Evolutionary conservation across 2,113 vertebrate species (phyloP).

Genomic region (Heloderma charlesbogerti): DNA sequence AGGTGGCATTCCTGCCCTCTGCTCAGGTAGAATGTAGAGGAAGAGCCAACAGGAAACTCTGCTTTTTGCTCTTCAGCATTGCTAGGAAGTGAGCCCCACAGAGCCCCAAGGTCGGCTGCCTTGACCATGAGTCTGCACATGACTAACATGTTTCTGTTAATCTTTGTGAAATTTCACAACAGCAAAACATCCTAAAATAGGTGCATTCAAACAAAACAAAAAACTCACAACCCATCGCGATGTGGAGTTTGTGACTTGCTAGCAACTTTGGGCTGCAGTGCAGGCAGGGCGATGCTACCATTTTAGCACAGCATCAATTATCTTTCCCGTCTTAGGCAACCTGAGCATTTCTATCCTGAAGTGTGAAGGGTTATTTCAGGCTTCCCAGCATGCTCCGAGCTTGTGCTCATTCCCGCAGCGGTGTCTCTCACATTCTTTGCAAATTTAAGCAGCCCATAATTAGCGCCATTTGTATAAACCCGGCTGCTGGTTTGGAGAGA

Average conservation of each 20-base stretch:
- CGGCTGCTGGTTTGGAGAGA: constrained; percentile 48
- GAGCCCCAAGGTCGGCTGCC: neutral
- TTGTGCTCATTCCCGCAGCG: constrained; percentile 52
- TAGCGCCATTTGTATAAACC: constrained; percentile 52
- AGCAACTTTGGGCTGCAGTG: constrained; percentile 25
- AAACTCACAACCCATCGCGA: accelerated
- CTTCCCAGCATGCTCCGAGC: constrained; percentile 42
- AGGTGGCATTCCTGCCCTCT: neutral
- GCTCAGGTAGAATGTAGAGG: no score
- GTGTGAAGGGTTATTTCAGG: constrained; percentile 63
- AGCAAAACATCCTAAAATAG: no score
- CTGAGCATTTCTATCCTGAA: constrained; percentile 50
- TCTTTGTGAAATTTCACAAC: neutral
- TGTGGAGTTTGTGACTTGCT: neutral
- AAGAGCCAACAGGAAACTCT: neutral
- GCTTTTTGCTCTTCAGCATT: neutral
- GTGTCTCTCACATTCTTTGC: constrained; percentile 65
- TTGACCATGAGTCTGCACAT: neutral
- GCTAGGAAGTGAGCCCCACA: neutral
- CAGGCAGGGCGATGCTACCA: constrained; percentile 40
- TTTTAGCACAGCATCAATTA: constrained; percentile 52
- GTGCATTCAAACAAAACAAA: neutral
- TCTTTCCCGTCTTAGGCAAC: constrained; percentile 38
- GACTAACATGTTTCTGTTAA: neutral
- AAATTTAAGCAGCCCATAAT: constrained; percentile 64